These are phyloP conservation scores for Beris morrisii DNA, from an alignment of 2,888 invertebrate species.

Conservation along the genomic window DNA sequence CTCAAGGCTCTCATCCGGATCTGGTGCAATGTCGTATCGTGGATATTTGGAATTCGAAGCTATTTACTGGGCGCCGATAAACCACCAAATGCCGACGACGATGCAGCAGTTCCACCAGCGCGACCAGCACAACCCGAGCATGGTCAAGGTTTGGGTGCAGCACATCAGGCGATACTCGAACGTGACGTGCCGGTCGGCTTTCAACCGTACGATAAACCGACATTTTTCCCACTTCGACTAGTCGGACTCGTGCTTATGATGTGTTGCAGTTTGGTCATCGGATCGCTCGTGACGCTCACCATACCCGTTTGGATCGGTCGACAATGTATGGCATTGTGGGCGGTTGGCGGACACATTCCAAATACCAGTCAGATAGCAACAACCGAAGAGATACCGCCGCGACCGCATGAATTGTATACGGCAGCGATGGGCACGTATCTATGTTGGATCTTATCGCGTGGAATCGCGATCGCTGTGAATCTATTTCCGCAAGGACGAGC, in stretches of 20 bases:
- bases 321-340: constrained; percentile 84
- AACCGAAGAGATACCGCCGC: constrained; percentile 55
- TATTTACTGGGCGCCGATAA: constrained; percentile 79
- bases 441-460: constrained; percentile 90
- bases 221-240: constrained; percentile 75
- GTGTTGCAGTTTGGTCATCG: constrained; percentile 80
- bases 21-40: constrained; percentile 86
- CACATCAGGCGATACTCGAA: constrained; percentile 85
- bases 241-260: constrained; percentile 73
- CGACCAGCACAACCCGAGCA: constrained; percentile 51
- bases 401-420: constrained; percentile 94
- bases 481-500: constrained; percentile 89
- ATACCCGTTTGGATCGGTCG: constrained; percentile 91
- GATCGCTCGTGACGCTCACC: constrained; percentile 78
- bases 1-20: constrained; percentile 83
- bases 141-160: constrained; percentile 68
- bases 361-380: constrained; percentile 49
- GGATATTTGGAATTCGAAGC: constrained; percentile 82
- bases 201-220: constrained; percentile 86
- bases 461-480: constrained; percentile 76
- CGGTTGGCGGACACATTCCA: constrained; percentile 60
- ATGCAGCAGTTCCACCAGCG: constrained; percentile 47
- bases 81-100: constrained; percentile 50
- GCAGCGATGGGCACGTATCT: constrained; percentile 91
- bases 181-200: constrained; percentile 83